These are phyloP conservation scores for Parazoanthus swiftii DNA, from an alignment of 92 coral and sea anemone species.

Conservation along the genomic window DNA sequence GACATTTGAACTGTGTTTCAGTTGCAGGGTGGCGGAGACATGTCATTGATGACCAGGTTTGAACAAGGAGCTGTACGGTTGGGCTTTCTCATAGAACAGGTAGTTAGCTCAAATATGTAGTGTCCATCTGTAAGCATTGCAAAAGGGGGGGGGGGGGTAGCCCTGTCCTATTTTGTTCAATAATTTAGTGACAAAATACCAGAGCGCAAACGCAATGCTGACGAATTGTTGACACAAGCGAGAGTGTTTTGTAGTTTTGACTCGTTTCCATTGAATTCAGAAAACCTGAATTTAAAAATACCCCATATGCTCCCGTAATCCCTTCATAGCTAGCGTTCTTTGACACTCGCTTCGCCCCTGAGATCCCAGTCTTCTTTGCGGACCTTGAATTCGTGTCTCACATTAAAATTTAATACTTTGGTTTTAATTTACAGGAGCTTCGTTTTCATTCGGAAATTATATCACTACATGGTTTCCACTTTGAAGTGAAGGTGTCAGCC, in stretches of 20 bases:
- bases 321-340: too few relatives aligned
- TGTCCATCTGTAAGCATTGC: too few relatives aligned
- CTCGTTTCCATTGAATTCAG: background rate
- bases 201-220: too few relatives aligned
- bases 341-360: too few relatives aligned
- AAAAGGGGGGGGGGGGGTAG: too few relatives aligned
- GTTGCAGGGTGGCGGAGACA: slow-evolving; percentile 99
- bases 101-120: slow-evolving; percentile 10
- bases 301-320: too few relatives aligned
- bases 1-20: slow-evolving; percentile 18
- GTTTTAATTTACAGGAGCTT: slow-evolving; percentile 63
- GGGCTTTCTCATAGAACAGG: slow-evolving; percentile 94
- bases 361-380: too few relatives aligned
- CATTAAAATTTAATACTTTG: background rate
- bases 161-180: background rate
- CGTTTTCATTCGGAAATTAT: slow-evolving; percentile 88
- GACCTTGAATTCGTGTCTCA: too few relatives aligned
- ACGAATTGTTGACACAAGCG: too few relatives aligned
- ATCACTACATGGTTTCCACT: slow-evolving; percentile 95
- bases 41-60: slow-evolving; percentile 93
- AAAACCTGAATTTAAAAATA: too few relatives aligned
- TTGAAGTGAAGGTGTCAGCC: slow-evolving; percentile 86
- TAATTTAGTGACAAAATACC: background rate
- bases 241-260: too few relatives aligned
- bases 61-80: slow-evolving; percentile 90